Evolutionary conservation across 1,140 invertebrate genomes (phyloP).

Genomic region (Heliothis virescens): DNA sequence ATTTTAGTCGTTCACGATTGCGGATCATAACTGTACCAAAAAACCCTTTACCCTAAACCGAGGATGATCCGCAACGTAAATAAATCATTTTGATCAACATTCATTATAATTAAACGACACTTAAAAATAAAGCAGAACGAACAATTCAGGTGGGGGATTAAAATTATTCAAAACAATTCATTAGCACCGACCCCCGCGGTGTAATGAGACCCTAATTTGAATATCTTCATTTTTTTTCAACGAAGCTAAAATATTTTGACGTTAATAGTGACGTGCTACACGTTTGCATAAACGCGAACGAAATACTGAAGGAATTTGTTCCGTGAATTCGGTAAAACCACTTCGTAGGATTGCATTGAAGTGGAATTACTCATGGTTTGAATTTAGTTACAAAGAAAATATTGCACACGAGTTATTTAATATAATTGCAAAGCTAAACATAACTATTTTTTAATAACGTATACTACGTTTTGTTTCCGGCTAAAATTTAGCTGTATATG

Average conservation of each 20-base stretch:
- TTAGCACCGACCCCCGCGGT: conserved; percentile 60
- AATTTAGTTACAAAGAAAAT: background rate
- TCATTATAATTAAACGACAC: conserved; percentile 24
- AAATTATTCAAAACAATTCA: conserved; percentile 64
- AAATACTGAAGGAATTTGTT: conserved; percentile 32
- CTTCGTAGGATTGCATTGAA: background rate
- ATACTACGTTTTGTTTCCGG: too few species aligned
- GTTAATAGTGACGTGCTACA: conserved; percentile 67
- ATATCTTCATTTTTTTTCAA: conserved; percentile 69
- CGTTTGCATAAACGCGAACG: conserved; percentile 51
- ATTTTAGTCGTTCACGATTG: too few species aligned
- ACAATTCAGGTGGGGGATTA: conserved; percentile 35
- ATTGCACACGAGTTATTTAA: background rate
- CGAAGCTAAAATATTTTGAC: conserved; percentile 64
- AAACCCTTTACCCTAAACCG: too few species aligned
- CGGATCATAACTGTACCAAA: too few species aligned
- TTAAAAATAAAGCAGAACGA: conserved; percentile 21
- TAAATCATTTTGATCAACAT: conserved; percentile 11
- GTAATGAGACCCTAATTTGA: conserved; percentile 73
- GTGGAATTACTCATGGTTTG: conserved; percentile 21
- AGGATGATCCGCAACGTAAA: background rate
- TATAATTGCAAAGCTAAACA: background rate
- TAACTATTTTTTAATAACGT: too few species aligned
- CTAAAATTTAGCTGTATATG: too few species aligned
- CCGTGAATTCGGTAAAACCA: background rate